Evolutionary conservation across 92 coral and sea anemone genomes (phyloP), one percentile per base, ranked within the genome.

Genomic region (Nematostella vectensis): DNA sequence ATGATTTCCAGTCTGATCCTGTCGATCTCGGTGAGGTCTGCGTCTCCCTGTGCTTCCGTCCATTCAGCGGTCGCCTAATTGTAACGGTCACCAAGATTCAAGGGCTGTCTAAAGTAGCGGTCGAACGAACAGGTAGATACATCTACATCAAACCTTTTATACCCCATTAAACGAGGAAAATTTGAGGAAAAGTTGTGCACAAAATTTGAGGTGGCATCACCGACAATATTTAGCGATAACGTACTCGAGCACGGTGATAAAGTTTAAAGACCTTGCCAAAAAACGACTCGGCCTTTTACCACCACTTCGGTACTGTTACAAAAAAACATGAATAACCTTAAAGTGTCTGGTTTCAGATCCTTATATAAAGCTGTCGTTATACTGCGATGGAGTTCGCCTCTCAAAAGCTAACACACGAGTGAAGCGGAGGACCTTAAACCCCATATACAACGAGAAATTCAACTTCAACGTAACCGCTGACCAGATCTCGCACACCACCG

Each of bases 1-100:
- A n/a, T n/a, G n/a, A n/a, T 33, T 54, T 51, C 11, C 69, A 85
- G 94, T 51, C 48, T 12, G 94, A 85, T 11, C 49, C 80, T 17
- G 72, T 65, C 18, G 79, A 75, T 26, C 59, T 65, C 22, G 96
- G 98, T 3, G 94, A 86, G 22, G 59, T 87, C 26, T 86, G 94
- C 59, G 73, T 82, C 3, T 83, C 98, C n/a, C 69, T 91, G 29
- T 91, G 98, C 67, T 91, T 77, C 68, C 98, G 98, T 63, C 98
- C 98, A 87, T 85, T 91, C 85, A 91, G 98, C 73, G 96, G 98
- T 24, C 98, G 98, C 13, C 83, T 91, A 58, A 91, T 91, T 28
- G 87, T 86, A 26, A 91, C 98, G 2, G 58, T 91, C 33, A 80
- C 94, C 17, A 85, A 68, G 61, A 75, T 80, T 52, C 83, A 83